Percentiles rank a stretch among this genome's conserved stretches.
Evolutionary conservation across 2,113 vertebrate genomes (phyloP).

Genomic region (Cisticola juncidis): DNA sequence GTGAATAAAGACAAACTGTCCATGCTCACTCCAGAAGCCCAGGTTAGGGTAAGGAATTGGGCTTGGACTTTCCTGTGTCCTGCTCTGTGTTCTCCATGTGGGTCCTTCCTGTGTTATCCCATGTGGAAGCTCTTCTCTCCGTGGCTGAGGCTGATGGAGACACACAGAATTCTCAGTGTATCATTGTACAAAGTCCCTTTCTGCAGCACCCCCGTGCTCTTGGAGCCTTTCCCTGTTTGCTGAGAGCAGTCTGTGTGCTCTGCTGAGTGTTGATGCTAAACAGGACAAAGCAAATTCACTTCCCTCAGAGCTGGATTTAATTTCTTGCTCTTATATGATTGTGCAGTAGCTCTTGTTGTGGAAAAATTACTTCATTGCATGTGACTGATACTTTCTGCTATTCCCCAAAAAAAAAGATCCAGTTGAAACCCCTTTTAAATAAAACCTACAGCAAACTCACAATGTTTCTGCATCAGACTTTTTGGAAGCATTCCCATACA

Average conservation of each 20-base stretch:
- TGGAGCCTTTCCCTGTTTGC: neutral
- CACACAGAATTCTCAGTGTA: neutral
- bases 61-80: neutral
- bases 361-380: slow-evolving; percentile 34
- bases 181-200: neutral
- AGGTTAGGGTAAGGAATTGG: neutral
- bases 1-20: neutral
- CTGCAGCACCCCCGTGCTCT: neutral
- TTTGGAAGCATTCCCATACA: neutral
- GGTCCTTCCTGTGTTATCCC: accelerated
- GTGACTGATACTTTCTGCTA: neutral
- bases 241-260: neutral
- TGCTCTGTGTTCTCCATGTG: accelerated
- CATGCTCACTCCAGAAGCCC: neutral
- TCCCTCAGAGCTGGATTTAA: neutral
- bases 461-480: neutral
- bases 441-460: neutral
- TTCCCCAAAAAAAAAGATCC: neutral
- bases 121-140: accelerated
- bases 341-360: neutral
- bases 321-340: neutral
- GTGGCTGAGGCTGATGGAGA: neutral
- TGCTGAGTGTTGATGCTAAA: neutral
- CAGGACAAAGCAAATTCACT: neutral
- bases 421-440: neutral